phyloP scores from a whole-genome alignment of 2,888 invertebrate species.

The Apomyelois bistriatella region DNA sequence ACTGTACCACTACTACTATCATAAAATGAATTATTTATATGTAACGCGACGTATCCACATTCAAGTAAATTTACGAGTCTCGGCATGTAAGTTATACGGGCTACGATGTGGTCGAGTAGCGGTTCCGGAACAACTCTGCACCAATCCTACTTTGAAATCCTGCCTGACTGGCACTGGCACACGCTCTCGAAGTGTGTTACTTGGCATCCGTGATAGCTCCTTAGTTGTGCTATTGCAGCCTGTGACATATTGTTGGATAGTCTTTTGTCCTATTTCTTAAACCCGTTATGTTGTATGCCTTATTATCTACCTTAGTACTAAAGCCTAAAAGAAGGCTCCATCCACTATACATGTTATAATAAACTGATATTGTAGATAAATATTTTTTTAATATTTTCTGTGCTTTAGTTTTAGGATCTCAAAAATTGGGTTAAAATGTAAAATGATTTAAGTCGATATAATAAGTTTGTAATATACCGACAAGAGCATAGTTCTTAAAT shows the following conservation, averaged over 20 bases:
- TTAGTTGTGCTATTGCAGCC: conserved; percentile 16
- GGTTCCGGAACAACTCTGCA: conserved; percentile 21
- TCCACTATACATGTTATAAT: too few species aligned
- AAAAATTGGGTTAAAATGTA: too few species aligned
- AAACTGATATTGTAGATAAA: too few species aligned
- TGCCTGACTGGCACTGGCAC: conserved; percentile 53
- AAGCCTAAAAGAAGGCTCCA: too few species aligned
- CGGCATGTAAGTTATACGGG: conserved; percentile 5
- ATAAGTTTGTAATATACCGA: too few species aligned
- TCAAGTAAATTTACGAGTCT: background rate
- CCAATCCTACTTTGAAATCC: conserved; percentile 50
- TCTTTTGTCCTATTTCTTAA: background rate
- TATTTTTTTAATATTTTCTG: too few species aligned
- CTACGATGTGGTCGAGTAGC: conserved; percentile 29
- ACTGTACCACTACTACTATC: too few species aligned
- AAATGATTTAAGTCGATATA: too few species aligned
- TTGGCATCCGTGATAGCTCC: conserved; percentile 44
- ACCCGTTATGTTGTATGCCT: background rate
- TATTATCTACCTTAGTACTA: too few species aligned
- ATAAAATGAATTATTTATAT: background rate
- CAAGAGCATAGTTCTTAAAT: too few species aligned
- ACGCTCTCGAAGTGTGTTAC: conserved; percentile 45
- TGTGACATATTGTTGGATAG: background rate
- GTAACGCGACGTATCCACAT: conserved; percentile 10
- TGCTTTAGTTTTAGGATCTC: too few species aligned